Evolutionary conservation across 1,140 invertebrate species (phyloP), one percentile per base, ranked within the genome.

Genomic region (Rhyacophila brunnea): DNA sequence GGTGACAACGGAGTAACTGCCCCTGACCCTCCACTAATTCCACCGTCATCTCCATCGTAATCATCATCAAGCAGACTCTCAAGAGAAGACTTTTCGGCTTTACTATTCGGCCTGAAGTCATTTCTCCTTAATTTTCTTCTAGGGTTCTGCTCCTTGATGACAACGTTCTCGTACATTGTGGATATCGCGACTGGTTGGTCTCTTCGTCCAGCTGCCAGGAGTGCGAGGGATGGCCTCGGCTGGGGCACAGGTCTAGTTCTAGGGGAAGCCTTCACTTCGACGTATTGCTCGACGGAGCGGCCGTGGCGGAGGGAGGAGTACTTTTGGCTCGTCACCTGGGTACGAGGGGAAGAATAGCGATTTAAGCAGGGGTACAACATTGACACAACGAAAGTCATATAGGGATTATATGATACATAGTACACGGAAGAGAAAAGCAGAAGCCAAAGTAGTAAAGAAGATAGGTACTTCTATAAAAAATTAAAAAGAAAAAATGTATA

Each of bases 221-320:
- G 35, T 44, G 76, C 76, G 9, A 77, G 65, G 42, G 74, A 77
- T 11, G 75, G 73, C 32, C 76, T 59, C 11, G 76, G 73, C 53
- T 75, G 74, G 36, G 74, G 75, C 13, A 75, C 66, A 0, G 74
- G 74, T 6, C 70, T 68, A 4, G 72, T 70, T 64, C 72, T 65
- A 5, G 75, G 72, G 0, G 74, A 77, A 60, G 69, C 79, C 73
- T 73, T 81, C 59, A 73, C 80, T 71, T 75, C 83, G 5, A 89
- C 87, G 79, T 89, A 90, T 61, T 89, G 87, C 68, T 89, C 87
- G 19, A 87, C 81, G 47, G 87, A 89, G 54, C 86, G 81, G 3
- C 86, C 86, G 71, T 87, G 85, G 58, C 83, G 79, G 60, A 89
- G 71, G 10, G 58, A 71, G 66, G 73, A 73, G 55, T 74, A 78